Base-by-base conservation (phyloP, 2,888 invertebrate genomes). In the Ennomos fuscantarius region DNA sequence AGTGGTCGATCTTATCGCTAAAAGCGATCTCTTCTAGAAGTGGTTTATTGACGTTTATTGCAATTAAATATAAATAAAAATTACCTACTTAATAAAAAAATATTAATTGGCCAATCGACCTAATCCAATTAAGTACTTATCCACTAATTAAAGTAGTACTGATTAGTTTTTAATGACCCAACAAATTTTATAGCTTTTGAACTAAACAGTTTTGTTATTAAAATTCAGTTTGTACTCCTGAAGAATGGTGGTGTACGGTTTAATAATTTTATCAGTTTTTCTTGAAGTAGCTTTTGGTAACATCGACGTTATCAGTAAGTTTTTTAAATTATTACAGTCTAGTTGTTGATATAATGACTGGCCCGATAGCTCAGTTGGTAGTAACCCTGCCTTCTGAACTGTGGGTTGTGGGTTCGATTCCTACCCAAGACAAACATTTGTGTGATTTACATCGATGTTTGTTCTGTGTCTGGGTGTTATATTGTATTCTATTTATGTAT, bases 241-340 rank as follows among this genome's bases (percentile, higher is more conserved):
- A 35, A 59, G 5, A 39, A 63, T 59, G 63, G 35, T 32, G 45
- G 11, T 13, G 35, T 53, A 8, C 11, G 8, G 47, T 8, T n/a
- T 34, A 13, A 9, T 56, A 2, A 12, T 63, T n/a, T 50, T 55
- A 8, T 1, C 62, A 6, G 12, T 41, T 33, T 42, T 55, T 8
- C 15, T 60, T 2, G 42, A 50, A 46, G 15, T 50, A 9, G 44
- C 31, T 11, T n/a, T 50, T 15, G 59, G 60, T 8, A 47, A 57
- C 32, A 8, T 52, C 1, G 43, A 57, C 9, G 47, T 55, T 32
- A 6, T 60, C 12, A 34, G 65, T 65, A 41, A 65, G 65, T 65
- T 48, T 24, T 24, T 24, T 1, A 24, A 24, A 24, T 6, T 24
- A 24, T 24, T 24, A 15, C 2, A 15, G 15, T 15, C 3, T 1